phyloP scores from a whole-genome alignment of 2,797 vertebrate species.

The Macropus fuliginosus region DNA sequence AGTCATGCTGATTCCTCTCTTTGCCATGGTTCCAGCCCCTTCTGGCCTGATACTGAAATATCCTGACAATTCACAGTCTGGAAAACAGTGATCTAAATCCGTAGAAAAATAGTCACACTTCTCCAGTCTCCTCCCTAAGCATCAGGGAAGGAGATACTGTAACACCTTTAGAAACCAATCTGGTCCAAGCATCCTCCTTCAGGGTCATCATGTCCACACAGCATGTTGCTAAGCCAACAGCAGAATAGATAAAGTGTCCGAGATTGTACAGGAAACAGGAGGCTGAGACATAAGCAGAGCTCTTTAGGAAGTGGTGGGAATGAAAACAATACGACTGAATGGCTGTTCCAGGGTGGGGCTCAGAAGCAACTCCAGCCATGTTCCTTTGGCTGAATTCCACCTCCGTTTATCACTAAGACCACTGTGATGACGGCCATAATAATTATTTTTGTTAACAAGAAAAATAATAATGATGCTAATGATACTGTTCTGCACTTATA shows the following conservation, averaged over 20 bases:
- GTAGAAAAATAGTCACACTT: neutral
- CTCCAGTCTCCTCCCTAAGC: neutral
- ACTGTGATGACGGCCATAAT: neutral
- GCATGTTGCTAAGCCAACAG: constrained; percentile 1
- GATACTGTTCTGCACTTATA: neutral
- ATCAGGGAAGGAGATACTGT: neutral
- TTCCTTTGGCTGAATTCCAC: neutral
- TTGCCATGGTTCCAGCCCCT: neutral
- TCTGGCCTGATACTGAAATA: neutral
- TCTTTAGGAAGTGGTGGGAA: neutral
- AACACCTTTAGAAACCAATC: neutral
- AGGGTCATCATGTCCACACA: neutral
- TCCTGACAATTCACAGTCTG: neutral
- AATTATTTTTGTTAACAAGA: neutral
- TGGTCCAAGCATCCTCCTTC: neutral
- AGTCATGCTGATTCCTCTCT: neutral
- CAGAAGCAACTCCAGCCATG: neutral
- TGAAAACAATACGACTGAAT: constrained; percentile 1
- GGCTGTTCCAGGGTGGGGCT: neutral
- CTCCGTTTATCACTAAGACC: neutral
- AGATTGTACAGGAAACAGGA: neutral
- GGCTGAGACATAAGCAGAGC: neutral
- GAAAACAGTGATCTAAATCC: neutral
- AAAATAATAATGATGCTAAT: neutral
- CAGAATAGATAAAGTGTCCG: neutral